Evolutionary conservation across 1,140 invertebrate genomes (phyloP).

Genomic region (Macrosteles quadrilineatus): DNA sequence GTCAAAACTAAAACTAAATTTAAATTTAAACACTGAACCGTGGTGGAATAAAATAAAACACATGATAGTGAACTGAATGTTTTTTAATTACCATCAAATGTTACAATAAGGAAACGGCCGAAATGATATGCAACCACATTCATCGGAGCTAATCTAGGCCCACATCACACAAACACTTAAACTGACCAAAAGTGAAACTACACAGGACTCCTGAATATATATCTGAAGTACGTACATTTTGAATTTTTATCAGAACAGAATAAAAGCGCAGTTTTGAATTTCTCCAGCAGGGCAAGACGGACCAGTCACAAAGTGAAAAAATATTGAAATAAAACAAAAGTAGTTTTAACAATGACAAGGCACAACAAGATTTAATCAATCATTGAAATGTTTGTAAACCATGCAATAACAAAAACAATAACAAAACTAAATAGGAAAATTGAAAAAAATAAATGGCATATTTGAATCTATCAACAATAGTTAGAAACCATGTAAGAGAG

Average conservation of each 20-base stretch:
- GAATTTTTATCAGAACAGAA: constrained; percentile 11
- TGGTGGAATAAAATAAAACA: background rate
- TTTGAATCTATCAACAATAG: no score
- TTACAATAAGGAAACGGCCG: constrained; percentile 26
- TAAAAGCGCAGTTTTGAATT: constrained; percentile 22
- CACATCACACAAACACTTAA: constrained; percentile 28
- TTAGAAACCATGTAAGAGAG: no score
- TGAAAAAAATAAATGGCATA: no score
- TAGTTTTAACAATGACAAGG: background rate
- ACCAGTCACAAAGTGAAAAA: no score
- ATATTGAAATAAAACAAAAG: no score
- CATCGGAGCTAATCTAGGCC: constrained; percentile 23
- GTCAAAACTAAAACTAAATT: no score
- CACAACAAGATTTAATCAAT: background rate
- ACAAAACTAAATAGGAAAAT: no score
- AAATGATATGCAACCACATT: constrained; percentile 31
- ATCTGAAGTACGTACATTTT: background rate
- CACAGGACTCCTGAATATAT: constrained; percentile 13
- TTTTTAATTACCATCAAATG: constrained; percentile 32
- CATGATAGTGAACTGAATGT: constrained; percentile 21
- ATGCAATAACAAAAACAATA: background rate
- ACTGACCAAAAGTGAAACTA: constrained; percentile 17
- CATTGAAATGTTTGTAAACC: background rate
- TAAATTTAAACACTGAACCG: no score
- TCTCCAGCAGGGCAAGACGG: background rate